phyloP scores from a whole-genome alignment of 30 jellyfish, hydroid and myxozoan genomes.

The Pelagia noctiluca region DNA sequence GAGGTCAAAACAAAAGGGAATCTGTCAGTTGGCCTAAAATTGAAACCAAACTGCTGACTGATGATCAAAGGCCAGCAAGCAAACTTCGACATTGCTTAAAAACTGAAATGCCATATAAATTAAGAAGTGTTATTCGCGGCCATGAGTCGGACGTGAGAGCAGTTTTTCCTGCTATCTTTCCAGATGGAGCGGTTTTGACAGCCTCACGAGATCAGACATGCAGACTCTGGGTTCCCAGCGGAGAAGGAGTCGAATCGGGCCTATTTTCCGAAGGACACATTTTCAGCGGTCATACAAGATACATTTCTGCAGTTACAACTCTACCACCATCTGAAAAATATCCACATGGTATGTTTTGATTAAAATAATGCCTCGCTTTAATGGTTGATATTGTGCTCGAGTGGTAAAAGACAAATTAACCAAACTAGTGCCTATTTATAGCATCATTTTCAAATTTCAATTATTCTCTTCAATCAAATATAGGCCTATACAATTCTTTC shows the following conservation, averaged over 20 bases:
- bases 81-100: no score
- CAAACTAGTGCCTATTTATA: no score
- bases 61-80: no score
- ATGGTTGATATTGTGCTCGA: not conserved
- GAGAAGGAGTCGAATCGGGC: slow-evolving; percentile 32
- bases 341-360: slow-evolving; percentile 93
- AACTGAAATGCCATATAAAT: slow-evolving; percentile 74
- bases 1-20: not conserved
- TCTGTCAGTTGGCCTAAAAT: not conserved
- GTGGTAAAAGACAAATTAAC: not conserved
- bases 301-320: slow-evolving; percentile 92
- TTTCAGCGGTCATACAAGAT: slow-evolving; percentile 91
- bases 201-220: slow-evolving; percentile 97
- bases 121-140: slow-evolving; percentile 83
- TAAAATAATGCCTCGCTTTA: not conserved
- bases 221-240: slow-evolving; percentile 96
- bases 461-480: no score
- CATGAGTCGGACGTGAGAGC: slow-evolving; percentile 96
- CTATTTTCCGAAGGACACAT: slow-evolving; percentile 83
- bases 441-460: no score
- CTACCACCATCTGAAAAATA: slow-evolving; percentile 88
- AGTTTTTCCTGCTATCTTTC: slow-evolving; percentile 88
- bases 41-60: no score
- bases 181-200: slow-evolving; percentile 88
- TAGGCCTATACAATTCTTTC: no score